Conservation (phyloP, 2,797 vertebrate genomes). For the Sebastes aleutianus region DNA sequence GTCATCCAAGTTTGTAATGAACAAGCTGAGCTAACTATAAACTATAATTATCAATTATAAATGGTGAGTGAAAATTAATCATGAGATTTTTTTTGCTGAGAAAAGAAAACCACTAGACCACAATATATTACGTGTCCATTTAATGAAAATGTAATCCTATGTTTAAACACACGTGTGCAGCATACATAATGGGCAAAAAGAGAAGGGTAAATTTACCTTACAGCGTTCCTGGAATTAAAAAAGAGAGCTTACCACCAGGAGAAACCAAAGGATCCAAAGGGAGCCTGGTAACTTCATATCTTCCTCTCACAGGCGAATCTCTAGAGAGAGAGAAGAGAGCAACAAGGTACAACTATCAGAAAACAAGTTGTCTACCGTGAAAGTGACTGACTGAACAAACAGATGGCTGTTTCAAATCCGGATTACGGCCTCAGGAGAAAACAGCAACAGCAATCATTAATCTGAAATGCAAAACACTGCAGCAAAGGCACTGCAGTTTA, state of each 20-base stretch:
- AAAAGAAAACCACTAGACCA: conserved; percentile 35
- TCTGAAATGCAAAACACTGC: conserved; percentile 64
- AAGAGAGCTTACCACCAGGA: conserved; percentile 61
- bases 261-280: conserved; percentile 60
- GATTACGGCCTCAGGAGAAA: conserved; percentile 37
- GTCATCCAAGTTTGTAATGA: conserved; percentile 54
- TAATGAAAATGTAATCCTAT: conserved; percentile 17
- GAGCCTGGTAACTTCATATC: conserved; percentile 58
- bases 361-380: conserved; percentile 34
- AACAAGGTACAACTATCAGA: conserved; percentile 24
- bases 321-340: conserved; percentile 27
- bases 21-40: conserved; percentile 60
- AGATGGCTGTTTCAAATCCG: conserved; percentile 37
- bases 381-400: conserved; percentile 56
- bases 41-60: conserved; percentile 35
- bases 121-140: conserved; percentile 15
- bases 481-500: conserved; percentile 27
- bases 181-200: background rate
- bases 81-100: conserved; percentile 28
- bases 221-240: conserved; percentile 15
- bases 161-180: background rate
- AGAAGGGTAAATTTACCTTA: background rate
- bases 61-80: conserved; percentile 57
- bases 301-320: conserved; percentile 44
- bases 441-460: conserved; percentile 42